These are phyloP conservation scores for Crypturellus tataupa DNA, from an alignment of 2,797 vertebrate species.

Conservation along the genomic window DNA sequence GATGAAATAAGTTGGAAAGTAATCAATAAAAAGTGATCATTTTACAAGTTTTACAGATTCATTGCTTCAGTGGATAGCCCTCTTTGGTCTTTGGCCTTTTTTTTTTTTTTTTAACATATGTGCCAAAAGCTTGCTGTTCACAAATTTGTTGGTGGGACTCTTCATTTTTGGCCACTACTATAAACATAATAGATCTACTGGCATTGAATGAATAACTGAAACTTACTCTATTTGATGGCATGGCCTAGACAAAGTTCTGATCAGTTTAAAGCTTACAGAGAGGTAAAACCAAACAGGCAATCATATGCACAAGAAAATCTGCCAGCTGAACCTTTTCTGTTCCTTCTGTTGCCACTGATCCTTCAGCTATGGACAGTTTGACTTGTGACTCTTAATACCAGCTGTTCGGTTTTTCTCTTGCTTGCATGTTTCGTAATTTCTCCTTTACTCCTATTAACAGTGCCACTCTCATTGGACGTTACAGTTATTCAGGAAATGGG, in stretches of 20 bases:
- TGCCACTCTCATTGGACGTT: not conserved
- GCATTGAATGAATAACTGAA: not conserved
- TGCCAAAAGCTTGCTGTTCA: not conserved
- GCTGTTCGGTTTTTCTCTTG: not conserved
- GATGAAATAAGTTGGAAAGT: not conserved
- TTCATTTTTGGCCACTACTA: not conserved
- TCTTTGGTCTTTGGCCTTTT: not conserved
- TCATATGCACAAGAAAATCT: not conserved
- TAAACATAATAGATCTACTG: not conserved
- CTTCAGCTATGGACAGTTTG: not conserved
- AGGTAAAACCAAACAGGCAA: not conserved
- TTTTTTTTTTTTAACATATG: not conserved
- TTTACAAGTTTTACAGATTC: not conserved
- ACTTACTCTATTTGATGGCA: not conserved
- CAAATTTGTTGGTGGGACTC: not conserved
- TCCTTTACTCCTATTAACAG: not conserved
- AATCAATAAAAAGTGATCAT: not conserved
- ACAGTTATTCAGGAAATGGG: not conserved
- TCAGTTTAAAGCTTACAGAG: not conserved
- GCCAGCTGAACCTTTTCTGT: not conserved
- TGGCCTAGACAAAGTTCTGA: not conserved
- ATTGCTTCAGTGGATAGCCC: not conserved
- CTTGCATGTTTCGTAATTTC: not conserved
- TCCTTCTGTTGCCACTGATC: not conserved
- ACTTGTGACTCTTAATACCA: not conserved